phyloP scores from a whole-genome alignment of 2,888 invertebrate species.

The Pristionchus fissidentatus region DNA sequence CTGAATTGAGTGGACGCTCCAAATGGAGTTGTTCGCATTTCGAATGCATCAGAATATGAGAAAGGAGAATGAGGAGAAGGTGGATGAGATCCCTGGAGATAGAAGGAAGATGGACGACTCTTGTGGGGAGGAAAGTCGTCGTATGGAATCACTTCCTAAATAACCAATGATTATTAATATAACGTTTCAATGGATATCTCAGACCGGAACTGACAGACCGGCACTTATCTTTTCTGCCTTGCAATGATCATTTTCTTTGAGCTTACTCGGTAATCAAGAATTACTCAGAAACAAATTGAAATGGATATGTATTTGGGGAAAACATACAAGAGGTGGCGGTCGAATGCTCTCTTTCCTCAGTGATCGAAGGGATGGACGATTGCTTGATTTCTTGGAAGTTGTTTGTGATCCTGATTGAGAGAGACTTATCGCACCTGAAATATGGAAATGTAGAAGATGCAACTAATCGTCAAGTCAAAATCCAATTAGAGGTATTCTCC shows the following conservation, averaged over 20 bases:
- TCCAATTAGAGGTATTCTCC: too few relatives aligned
- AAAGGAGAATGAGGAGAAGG: constrained; percentile 46
- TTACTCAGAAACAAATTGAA: too few relatives aligned
- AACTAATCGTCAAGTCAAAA: too few relatives aligned
- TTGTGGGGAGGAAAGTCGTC: not conserved
- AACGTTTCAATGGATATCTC: not conserved
- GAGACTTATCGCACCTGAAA: constrained; percentile 10
- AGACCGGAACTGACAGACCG: not conserved
- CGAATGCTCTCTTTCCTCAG: not conserved
- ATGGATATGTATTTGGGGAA: too few relatives aligned
- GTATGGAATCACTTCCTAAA: constrained; percentile 25
- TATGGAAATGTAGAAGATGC: too few relatives aligned
- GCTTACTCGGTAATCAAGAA: too few relatives aligned
- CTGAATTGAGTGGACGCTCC: constrained; percentile 2
- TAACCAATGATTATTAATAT: not conserved
- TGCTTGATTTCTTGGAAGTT: constrained; percentile 2
- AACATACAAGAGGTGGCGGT: not conserved
- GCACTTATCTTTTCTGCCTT: not conserved
- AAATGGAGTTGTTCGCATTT: constrained; percentile 15
- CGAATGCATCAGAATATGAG: constrained; percentile 41
- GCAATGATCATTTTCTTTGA: too few relatives aligned
- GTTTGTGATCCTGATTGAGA: constrained; percentile 24
- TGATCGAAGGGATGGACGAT: constrained; percentile 13
- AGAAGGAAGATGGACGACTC: constrained; percentile 23
- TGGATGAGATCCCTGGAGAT: constrained; percentile 36